Evolutionary conservation across 2,797 vertebrate species (phyloP), one percentile per base, ranked within the genome.

Genomic region (Varecia variegata): DNA sequence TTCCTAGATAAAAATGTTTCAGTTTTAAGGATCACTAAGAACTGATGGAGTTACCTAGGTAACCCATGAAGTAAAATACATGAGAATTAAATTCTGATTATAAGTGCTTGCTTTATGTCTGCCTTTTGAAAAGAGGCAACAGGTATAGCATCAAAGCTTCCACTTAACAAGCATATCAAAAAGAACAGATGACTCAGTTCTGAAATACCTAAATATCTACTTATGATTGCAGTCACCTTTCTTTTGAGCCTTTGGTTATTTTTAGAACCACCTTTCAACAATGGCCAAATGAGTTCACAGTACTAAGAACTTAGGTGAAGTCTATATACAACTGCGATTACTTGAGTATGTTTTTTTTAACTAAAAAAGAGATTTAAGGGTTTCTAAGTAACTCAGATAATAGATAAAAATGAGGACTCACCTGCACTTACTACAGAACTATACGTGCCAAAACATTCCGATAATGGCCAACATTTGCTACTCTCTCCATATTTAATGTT

Each of bases 31-130:
- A 89, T 90, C 74, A 91, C 47, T 76, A 60, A 95, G 86, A 86
- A 71, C 58, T 65, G 27, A 54, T 45, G 43, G 47, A 74, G 95
- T 97, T 97, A 91, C 93, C 93, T 95, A 95, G 92, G 96, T 84
- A 97, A 96, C 96, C 50, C 85, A 62, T 83, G 96, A 97, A 84
- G 35, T 87, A 95, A 97, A 96, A 93, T 82, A 95, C 40, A 43
- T 84, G 40, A 95, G 77, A 86, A 93, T 95, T 84, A 88, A 94
- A 92, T 90, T 95, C 68, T 93, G 84, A 90, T 83, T 95, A 40
- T 65, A 60, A 94, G 62, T 90, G 90, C 88, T 97, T 93, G 79
- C 38, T 95, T 68, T 81, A 43, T 83, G 40, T 82, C 62, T 94
- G 81, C 38, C n/a, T 94, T 98, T 88, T 94, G 81, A 96, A 95